phyloP scores from a whole-genome alignment of 2,888 invertebrate genomes.

The Pilophorus perplexus region DNA sequence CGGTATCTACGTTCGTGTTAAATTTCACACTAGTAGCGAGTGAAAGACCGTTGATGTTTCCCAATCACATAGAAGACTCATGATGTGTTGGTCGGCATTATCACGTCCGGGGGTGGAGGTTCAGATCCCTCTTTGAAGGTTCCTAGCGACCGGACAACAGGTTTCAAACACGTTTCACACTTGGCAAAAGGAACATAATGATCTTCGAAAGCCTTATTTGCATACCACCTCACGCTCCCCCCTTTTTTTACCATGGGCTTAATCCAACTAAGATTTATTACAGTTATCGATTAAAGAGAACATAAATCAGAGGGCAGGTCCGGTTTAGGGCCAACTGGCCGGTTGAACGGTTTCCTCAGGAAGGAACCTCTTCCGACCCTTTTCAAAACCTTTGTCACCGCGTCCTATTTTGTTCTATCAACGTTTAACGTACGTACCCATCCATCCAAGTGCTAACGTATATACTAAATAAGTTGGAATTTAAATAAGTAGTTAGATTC shows the following conservation, averaged over 20 bases:
- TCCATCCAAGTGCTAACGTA: too few relatives aligned
- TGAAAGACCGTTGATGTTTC: constrained; percentile 40
- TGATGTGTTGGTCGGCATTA: constrained; percentile 28
- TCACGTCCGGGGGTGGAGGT: constrained; percentile 36
- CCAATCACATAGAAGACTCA: constrained; percentile 29
- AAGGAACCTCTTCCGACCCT: constrained; percentile 2
- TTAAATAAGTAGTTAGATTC: too few relatives aligned
- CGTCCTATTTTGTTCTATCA: constrained; percentile 22
- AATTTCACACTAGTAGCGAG: constrained; percentile 8
- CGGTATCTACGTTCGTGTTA: too few relatives aligned
- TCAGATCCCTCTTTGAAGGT: constrained; percentile 34
- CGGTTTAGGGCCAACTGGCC: constrained; percentile 10
- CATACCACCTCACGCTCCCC: constrained; percentile 27
- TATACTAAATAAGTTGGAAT: too few relatives aligned
- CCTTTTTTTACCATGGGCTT: constrained; percentile 6
- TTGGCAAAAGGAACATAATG: constrained; percentile 37
- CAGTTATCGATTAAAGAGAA: constrained; percentile 40
- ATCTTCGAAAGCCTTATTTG: constrained; percentile 37
- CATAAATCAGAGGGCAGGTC: constrained; percentile 38
- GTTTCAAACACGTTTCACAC: constrained; percentile 43
- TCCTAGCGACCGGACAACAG: constrained; percentile 39
- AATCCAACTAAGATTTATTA: constrained; percentile 43
- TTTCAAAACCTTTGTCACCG: constrained; percentile 6
- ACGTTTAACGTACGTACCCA: constrained; percentile 23
- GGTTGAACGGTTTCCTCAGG: neutral